These are phyloP conservation scores for Pandemis heparana DNA, from an alignment of 2,888 invertebrate species.

Conservation along the genomic window DNA sequence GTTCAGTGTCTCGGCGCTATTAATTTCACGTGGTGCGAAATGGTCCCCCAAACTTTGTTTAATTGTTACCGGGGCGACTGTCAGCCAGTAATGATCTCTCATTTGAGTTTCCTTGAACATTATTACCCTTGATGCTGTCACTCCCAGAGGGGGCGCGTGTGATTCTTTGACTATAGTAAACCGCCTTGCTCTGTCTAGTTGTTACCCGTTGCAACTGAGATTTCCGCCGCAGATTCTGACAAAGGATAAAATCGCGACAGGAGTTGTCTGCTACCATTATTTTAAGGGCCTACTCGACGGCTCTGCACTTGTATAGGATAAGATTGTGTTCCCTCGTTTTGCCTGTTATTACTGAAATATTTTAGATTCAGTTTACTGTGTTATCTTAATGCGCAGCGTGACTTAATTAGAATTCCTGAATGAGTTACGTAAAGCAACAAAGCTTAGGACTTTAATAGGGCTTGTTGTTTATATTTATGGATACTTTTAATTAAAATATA, in stretches of 20 bases:
- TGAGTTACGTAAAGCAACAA: not conserved
- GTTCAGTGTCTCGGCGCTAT: conserved; percentile 58
- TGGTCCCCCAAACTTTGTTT: conserved; percentile 57
- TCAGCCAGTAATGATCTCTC: conserved; percentile 51
- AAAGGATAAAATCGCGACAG: conserved; percentile 40
- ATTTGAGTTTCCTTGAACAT: conserved; percentile 35
- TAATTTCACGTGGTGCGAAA: conserved; percentile 59
- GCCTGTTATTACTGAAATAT: conserved; percentile 23
- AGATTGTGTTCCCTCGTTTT: conserved; percentile 25
- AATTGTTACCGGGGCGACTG: conserved; percentile 59
- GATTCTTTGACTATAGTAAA: conserved; percentile 27
- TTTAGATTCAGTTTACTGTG: conserved; percentile 29
- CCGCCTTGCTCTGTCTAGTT: conserved; percentile 33
- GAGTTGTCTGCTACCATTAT: conserved; percentile 40
- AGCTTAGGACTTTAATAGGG: not conserved
- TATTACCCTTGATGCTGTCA: conserved; percentile 25
- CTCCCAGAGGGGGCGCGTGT: not conserved
- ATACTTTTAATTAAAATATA: too few species aligned
- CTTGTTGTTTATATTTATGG: not conserved
- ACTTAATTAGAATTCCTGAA: conserved; percentile 1
- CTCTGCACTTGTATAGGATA: conserved; percentile 23
- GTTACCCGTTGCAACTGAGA: conserved; percentile 15
- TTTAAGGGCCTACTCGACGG: conserved; percentile 41
- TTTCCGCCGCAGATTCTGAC: conserved; percentile 25
- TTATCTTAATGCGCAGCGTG: not conserved